A percentile compares a stretch with the other conserved stretches of the same genome.
These are phyloP conservation scores for Phalacrocorax aristotelis DNA, from an alignment of 2,113 vertebrate species.

Conservation along the genomic window DNA sequence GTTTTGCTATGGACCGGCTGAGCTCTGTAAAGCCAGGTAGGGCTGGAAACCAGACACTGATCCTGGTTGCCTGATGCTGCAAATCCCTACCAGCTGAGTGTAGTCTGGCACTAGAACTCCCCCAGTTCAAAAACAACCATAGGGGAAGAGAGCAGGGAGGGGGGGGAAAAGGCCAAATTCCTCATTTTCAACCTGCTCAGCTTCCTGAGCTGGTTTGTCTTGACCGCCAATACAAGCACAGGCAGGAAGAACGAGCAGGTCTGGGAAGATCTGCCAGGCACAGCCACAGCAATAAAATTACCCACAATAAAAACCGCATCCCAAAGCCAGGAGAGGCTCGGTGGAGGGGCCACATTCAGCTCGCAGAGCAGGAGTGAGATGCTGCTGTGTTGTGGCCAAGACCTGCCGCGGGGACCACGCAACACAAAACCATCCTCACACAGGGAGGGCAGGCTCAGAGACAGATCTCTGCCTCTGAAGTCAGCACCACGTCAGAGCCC, in stretches of 20 bases:
- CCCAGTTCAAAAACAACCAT: background rate
- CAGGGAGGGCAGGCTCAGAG: background rate
- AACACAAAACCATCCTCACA: background rate
- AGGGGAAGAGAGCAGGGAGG: background rate
- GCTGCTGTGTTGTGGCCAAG: fast-evolving
- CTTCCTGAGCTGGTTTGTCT: background rate
- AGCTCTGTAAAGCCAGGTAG: background rate
- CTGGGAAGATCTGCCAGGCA: background rate
- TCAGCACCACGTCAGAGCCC: fast-evolving
- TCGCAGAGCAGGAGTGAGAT: background rate
- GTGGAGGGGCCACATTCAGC: too few relatives aligned
- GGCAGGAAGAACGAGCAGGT: background rate
- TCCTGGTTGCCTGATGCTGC: background rate
- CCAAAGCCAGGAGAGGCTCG: background rate
- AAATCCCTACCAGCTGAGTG: background rate
- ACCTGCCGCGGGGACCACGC: fast-evolving
- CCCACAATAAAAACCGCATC: background rate
- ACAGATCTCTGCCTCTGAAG: background rate
- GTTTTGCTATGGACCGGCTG: background rate
- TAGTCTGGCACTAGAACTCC: background rate
- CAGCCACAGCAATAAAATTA: background rate
- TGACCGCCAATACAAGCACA: fast-evolving
- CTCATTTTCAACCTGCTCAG: background rate
- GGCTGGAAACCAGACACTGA: background rate
- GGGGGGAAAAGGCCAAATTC: background rate